Conservation (phyloP, 2,888 invertebrate genomes). For the Lepidocyrtoides sp. region DNA sequence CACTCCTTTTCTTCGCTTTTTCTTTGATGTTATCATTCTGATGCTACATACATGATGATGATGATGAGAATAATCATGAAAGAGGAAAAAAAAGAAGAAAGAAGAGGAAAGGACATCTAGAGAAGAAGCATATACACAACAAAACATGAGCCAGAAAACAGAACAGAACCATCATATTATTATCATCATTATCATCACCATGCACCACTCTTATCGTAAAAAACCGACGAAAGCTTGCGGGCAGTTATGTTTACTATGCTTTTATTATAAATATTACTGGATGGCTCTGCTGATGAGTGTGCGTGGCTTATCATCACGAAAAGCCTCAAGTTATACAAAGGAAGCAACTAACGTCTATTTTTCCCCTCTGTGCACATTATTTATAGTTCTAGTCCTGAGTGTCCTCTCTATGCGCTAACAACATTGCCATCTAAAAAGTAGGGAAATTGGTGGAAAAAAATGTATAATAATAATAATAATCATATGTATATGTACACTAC, state of each 20-base stretch:
- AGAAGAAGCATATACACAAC: background rate
- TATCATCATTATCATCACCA: background rate
- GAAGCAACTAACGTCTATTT: background rate
- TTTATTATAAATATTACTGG: background rate
- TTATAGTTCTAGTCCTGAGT: background rate
- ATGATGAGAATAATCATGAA: slow-evolving; percentile 53
- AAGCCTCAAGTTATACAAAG: slow-evolving; percentile 20
- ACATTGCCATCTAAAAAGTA: slow-evolving; percentile 15
- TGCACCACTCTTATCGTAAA: slow-evolving; percentile 37
- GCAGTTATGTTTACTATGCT: background rate
- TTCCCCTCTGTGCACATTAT: background rate
- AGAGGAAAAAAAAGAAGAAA: background rate
- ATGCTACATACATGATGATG: slow-evolving; percentile 37
- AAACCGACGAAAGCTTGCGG: slow-evolving; percentile 15
- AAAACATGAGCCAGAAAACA: background rate
- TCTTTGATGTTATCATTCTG: slow-evolving; percentile 39
- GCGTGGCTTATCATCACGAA: slow-evolving; percentile 54
- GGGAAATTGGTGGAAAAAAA: slow-evolving; percentile 26
- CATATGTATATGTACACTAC: background rate
- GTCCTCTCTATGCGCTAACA: slow-evolving; percentile 8
- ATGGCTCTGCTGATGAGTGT: background rate
- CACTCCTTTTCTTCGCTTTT: background rate
- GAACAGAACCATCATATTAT: background rate
- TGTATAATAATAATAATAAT: background rate
- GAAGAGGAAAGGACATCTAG: slow-evolving; percentile 12